These are phyloP conservation scores for Drosophila tristis DNA, from an alignment of 1,140 invertebrate species.

Conservation along the genomic window DNA sequence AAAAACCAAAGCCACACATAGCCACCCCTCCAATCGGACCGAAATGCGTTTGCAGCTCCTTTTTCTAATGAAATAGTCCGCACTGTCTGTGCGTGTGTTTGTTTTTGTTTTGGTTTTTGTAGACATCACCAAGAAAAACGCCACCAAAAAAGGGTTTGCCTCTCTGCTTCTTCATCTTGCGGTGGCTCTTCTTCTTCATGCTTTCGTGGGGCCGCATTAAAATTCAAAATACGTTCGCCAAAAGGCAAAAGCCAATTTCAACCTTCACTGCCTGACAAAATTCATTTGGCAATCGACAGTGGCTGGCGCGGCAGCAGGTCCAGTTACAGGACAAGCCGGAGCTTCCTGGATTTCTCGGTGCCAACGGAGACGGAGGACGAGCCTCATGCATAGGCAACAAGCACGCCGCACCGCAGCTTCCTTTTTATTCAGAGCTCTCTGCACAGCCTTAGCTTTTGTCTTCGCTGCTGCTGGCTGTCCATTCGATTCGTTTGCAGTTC, in stretches of 20 bases:
- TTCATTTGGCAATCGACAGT: constrained; percentile 73
- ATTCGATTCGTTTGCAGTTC: constrained; percentile 38
- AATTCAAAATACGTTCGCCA: constrained; percentile 78
- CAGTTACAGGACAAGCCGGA: constrained; percentile 8
- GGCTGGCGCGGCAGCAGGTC: constrained; percentile 13
- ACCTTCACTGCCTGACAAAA: constrained; percentile 75
- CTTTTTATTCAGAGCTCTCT: neutral
- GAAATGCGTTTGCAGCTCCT: constrained; percentile 11
- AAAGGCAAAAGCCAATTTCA: constrained; percentile 80
- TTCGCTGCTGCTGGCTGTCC: constrained; percentile 9
- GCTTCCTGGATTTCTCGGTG: constrained; percentile 34
- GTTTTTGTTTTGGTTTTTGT: constrained; percentile 24
- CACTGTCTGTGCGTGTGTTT: constrained; percentile 13
- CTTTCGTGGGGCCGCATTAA: constrained; percentile 56
- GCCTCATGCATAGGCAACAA: constrained; percentile 72
- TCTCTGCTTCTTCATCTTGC: constrained; percentile 10
- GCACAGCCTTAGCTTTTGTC: neutral
- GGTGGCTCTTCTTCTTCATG: neutral
- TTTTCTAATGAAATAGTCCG: constrained; percentile 70
- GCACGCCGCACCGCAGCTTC: constrained; percentile 11
- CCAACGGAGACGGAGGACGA: neutral
- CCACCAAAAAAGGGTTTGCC: constrained; percentile 38
- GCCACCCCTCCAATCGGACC: constrained; percentile 2
- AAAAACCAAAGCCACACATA: constrained; percentile 26
- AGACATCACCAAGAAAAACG: constrained; percentile 16